Percentiles rank a stretch among this genome's conserved stretches.
Conservation (phyloP, 2,113 vertebrate genomes). For the Silurus glanis region DNA sequence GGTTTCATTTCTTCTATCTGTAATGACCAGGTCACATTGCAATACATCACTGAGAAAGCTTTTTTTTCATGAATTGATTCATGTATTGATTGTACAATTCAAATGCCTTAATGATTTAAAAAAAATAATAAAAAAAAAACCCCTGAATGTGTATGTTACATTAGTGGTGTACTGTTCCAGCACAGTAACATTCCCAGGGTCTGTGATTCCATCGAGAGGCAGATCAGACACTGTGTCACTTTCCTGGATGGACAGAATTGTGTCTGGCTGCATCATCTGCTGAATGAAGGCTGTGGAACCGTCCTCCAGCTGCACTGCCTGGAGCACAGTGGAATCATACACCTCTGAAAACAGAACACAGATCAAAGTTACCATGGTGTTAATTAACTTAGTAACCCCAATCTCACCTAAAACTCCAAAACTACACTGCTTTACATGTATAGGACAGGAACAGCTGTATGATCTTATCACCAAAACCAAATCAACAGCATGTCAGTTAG, state of each 20-base stretch:
- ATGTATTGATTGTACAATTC: background rate
- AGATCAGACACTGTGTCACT: conserved; percentile 89
- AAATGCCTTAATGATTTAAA: too few relatives aligned
- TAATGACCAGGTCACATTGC: background rate
- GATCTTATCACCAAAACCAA: too few relatives aligned
- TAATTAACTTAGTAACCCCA: too few relatives aligned
- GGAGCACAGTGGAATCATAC: conserved; percentile 89
- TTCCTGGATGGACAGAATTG: conserved; percentile 93
- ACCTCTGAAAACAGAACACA: conserved; percentile 70
- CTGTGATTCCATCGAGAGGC: conserved; percentile 85
- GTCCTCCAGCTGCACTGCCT: conserved; percentile 95
- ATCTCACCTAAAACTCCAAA: too few relatives aligned
- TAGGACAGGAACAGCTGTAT: too few relatives aligned
- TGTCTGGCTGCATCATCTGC: conserved; percentile 91
- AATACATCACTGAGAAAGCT: background rate
- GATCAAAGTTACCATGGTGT: background rate
- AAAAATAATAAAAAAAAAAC: background rate
- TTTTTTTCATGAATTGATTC: background rate
- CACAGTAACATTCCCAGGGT: conserved; percentile 91
- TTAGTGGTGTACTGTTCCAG: conserved; percentile 94
- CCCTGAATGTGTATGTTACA: conserved; percentile 63
- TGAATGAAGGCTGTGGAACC: conserved; percentile 98
- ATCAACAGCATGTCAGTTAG: too few relatives aligned
- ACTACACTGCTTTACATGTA: too few relatives aligned
- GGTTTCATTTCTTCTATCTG: conserved; percentile 87